These are phyloP conservation scores for Myripristis jacobus DNA, from an alignment of 2,797 vertebrate species.

Conservation along the genomic window DNA sequence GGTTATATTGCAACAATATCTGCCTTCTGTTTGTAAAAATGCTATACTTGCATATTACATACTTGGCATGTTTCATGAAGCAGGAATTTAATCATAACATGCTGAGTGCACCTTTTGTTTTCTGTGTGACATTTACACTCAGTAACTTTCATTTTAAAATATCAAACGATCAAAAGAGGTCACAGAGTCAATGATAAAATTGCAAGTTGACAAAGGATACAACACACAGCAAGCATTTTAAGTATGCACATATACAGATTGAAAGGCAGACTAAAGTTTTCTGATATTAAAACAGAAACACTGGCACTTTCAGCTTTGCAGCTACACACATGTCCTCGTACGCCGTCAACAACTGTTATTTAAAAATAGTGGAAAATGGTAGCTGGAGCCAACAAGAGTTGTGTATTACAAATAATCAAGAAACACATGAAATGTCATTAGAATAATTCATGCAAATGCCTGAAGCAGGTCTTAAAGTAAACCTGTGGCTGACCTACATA, in stretches of 20 bases:
- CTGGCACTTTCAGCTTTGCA: slow-evolving; percentile 11
- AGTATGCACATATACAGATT: not conserved
- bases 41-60: slow-evolving; percentile 17
- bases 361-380: slow-evolving; percentile 6
- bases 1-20: slow-evolving; percentile 8
- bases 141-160: not conserved
- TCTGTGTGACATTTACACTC: not conserved
- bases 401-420: slow-evolving; percentile 1
- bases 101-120: slow-evolving; percentile 1
- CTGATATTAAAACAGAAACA: not conserved
- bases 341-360: slow-evolving; percentile 18
- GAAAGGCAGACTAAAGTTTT: slow-evolving; percentile 10
- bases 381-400: not conserved
- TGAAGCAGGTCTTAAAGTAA: slow-evolving; percentile 13
- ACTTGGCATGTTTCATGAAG: slow-evolving; percentile 15
- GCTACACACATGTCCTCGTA: slow-evolving; percentile 22
- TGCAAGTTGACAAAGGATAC: slow-evolving; percentile 8
- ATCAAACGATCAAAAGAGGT: not conserved
- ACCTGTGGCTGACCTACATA: slow-evolving; percentile 73
- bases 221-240: not conserved
- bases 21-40: too few species aligned
- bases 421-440: slow-evolving; percentile 1
- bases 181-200: not conserved
- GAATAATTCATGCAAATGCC: slow-evolving; percentile 26
- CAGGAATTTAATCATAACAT: slow-evolving; percentile 4